Conservation (phyloP, 2,113 vertebrate genomes). For the Rhynchopsitta pachyrhyncha region DNA sequence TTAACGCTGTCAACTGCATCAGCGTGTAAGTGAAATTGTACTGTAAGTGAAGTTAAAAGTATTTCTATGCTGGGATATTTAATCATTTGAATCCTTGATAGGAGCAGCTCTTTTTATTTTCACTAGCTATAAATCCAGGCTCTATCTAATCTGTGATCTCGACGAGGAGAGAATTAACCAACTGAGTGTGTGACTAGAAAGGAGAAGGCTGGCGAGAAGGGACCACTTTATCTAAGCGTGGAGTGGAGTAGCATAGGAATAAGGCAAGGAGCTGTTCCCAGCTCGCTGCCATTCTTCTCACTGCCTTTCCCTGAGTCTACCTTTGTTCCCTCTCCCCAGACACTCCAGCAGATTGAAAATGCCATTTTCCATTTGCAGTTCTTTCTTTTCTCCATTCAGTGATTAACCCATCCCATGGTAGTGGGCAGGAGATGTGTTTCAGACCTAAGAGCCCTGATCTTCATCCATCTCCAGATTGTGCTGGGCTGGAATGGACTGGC, state of each 20-base stretch:
- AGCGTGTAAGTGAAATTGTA: slow-evolving; percentile 68
- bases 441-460: background rate
- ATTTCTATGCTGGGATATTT: slow-evolving; percentile 75
- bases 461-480: background rate
- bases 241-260: slow-evolving; percentile 61
- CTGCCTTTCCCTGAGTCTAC: background rate
- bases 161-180: slow-evolving; percentile 72
- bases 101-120: slow-evolving; percentile 70
- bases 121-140: slow-evolving; percentile 75
- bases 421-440: background rate
- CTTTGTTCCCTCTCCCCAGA: background rate
- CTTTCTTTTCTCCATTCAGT: background rate
- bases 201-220: slow-evolving; percentile 57
- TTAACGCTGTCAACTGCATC: slow-evolving; percentile 51
- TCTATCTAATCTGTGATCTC: slow-evolving; percentile 74
- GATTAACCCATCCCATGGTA: background rate
- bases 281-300: slow-evolving; percentile 11
- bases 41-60: slow-evolving; percentile 74
- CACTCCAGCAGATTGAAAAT: slow-evolving; percentile 27
- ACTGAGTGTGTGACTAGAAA: slow-evolving; percentile 68
- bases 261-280: slow-evolving; percentile 3
- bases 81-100: slow-evolving; percentile 77
- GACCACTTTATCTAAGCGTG: slow-evolving; percentile 50
- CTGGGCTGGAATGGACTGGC: background rate
- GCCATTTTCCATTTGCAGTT: slow-evolving; percentile 5